phyloP scores from a whole-genome alignment of 2,888 invertebrate genomes.

The Therioaphis trifolii region DNA sequence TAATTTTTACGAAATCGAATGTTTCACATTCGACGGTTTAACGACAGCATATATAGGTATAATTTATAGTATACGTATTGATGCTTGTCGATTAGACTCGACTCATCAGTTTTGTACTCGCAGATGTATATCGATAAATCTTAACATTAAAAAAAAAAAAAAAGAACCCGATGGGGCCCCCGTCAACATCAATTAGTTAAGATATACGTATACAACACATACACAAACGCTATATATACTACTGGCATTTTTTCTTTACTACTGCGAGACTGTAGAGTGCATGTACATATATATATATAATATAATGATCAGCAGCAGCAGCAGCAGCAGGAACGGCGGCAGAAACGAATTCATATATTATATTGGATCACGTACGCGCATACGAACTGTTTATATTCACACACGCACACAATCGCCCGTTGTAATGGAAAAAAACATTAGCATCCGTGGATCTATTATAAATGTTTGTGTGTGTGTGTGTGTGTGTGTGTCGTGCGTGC shows the following conservation, averaged over 20 bases:
- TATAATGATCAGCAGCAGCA: conserved; percentile 23
- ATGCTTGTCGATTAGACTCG: background rate
- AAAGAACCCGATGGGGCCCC: conserved; percentile 8
- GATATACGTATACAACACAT: background rate
- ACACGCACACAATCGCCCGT: background rate
- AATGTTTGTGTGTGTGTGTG: no score
- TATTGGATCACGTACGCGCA: conserved; percentile 57
- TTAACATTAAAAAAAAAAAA: background rate
- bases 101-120: background rate
- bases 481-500: no score
- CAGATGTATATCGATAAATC: conserved; percentile 16
- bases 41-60: no score
- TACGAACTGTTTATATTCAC: conserved; percentile 32
- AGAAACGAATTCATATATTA: conserved; percentile 21
- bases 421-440: conserved; percentile 58
- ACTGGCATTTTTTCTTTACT: conserved; percentile 28
- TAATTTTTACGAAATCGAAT: background rate
- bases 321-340: no score
- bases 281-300: background rate
- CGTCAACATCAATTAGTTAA: conserved; percentile 47
- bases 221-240: background rate
- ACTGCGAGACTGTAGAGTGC: background rate
- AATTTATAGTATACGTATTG: no score
- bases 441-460: conserved; percentile 5
- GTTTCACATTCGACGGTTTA: no score